Evolutionary conservation across 1,140 invertebrate genomes (phyloP).

Genomic region (Radopholus similis): DNA sequence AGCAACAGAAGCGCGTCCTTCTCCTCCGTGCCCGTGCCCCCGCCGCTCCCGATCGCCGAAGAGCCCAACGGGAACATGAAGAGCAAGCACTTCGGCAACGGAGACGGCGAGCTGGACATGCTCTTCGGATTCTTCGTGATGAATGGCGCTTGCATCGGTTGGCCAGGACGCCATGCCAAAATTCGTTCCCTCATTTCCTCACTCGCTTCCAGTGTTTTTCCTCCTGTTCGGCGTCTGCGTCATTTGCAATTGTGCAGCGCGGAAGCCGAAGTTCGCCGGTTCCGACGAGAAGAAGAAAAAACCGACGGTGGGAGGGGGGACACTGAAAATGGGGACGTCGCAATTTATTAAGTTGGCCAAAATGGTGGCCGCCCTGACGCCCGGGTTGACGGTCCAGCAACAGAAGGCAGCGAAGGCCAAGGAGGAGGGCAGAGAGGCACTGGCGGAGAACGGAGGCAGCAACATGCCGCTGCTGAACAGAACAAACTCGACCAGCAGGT

Average conservation of each 20-base stretch:
- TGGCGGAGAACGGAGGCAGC: background rate
- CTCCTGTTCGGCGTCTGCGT: constrained; percentile 22
- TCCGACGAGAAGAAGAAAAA: constrained; percentile 15
- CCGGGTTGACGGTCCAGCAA: background rate
- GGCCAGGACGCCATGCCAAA: background rate
- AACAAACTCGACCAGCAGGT: too few species aligned
- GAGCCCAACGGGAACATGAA: constrained; percentile 19
- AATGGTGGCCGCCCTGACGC: constrained; percentile 4
- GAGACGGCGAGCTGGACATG: constrained; percentile 48
- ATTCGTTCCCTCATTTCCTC: background rate
- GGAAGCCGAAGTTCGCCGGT: constrained; percentile 22
- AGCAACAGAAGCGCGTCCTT: too few species aligned
- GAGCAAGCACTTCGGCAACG: constrained; percentile 27
- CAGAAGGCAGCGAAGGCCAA: constrained; percentile 2
- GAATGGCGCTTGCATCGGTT: constrained; percentile 49
- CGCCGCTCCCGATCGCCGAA: constrained; percentile 8
- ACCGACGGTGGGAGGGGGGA: background rate
- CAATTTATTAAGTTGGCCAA: background rate
- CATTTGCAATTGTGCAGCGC: constrained; percentile 14
- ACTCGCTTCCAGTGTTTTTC: constrained; percentile 17
- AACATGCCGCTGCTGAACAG: too few species aligned
- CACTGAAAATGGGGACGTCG: background rate
- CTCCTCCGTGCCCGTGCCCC: background rate
- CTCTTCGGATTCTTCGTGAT: constrained; percentile 46
- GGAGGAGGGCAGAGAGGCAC: background rate